Evolutionary conservation across 37 sponge, comb jelly and placozoan genomes (phyloP).

Genomic region (Trichoplax adhaerens): DNA sequence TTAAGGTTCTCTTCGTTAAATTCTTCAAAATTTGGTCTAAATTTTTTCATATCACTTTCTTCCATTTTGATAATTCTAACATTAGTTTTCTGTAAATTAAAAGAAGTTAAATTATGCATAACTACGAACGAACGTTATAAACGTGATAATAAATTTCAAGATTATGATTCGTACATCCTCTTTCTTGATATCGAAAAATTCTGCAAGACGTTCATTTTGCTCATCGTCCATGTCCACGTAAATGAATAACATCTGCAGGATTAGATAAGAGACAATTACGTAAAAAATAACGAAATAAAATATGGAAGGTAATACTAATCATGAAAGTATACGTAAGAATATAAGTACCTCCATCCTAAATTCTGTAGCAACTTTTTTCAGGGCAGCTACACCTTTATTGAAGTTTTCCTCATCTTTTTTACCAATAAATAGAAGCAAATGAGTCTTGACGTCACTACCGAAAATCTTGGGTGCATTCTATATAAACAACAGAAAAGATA

Average conservation of each 20-base stretch:
- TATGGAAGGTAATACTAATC: not conserved
- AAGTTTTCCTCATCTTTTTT: slow-evolving; percentile 14
- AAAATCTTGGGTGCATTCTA: slow-evolving; percentile 92
- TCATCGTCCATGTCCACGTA: slow-evolving; percentile 56
- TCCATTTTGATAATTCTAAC: not conserved
- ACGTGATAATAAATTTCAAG: no score
- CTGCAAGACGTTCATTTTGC: slow-evolving; percentile 40
- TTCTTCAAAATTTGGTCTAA: slow-evolving; percentile 49
- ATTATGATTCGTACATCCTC: not conserved
- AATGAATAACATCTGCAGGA: slow-evolving; percentile 54
- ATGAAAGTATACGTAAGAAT: not conserved
- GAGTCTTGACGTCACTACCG: slow-evolving; percentile 59
- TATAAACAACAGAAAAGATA: not conserved
- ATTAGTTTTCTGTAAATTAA: not conserved
- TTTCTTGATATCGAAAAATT: slow-evolving; percentile 56
- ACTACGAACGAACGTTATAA: not conserved
- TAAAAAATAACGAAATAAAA: not conserved
- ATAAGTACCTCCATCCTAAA: slow-evolving; percentile 52
- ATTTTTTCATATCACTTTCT: slow-evolving; percentile 72
- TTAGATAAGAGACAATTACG: not conserved
- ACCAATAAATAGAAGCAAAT: slow-evolving; percentile 59
- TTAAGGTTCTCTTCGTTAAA: slow-evolving; percentile 42
- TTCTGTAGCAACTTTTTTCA: slow-evolving; percentile 28
- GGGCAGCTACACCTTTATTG: slow-evolving; percentile 12
- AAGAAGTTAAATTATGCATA: not conserved